Conservation (phyloP, 2,888 invertebrate species). For the Athrips mouffetella region DNA sequence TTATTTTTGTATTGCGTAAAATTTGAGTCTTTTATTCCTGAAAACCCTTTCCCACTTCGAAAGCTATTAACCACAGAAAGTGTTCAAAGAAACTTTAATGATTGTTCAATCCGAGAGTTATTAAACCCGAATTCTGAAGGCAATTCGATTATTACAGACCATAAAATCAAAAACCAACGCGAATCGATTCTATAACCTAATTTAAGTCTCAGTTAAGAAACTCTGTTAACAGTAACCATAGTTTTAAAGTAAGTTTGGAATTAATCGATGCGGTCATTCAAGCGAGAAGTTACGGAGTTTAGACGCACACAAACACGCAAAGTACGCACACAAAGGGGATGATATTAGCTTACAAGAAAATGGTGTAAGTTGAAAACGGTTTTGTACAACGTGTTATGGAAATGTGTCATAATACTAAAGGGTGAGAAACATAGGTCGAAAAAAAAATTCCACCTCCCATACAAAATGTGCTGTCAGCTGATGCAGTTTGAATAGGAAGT, state of each 20-base stretch:
- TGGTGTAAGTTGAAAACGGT: slow-evolving; percentile 9
- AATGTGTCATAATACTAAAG: no score
- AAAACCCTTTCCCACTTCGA: no score
- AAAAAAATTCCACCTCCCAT: no score
- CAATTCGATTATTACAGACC: slow-evolving; percentile 5
- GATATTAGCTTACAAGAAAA: neutral
- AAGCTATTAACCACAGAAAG: no score
- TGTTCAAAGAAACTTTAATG: no score
- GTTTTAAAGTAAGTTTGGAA: slow-evolving; percentile 50
- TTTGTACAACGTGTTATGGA: no score
- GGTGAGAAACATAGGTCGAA: no score
- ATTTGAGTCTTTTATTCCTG: no score
- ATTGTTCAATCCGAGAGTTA: neutral
- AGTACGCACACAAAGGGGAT: slow-evolving; percentile 1
- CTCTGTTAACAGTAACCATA: slow-evolving; percentile 32
- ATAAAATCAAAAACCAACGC: slow-evolving; percentile 9
- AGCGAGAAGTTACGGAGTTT: slow-evolving; percentile 34
- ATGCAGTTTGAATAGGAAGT: no score
- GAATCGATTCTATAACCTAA: slow-evolving; percentile 37
- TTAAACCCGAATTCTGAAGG: neutral
- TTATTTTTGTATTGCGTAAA: no score
- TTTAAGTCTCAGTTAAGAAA: slow-evolving; percentile 33
- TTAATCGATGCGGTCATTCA: slow-evolving; percentile 46
- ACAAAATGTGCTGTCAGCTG: no score
- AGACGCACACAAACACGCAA: slow-evolving; percentile 20